phyloP scores from a whole-genome alignment of 2,888 invertebrate species.

The Acronicta psi region DNA sequence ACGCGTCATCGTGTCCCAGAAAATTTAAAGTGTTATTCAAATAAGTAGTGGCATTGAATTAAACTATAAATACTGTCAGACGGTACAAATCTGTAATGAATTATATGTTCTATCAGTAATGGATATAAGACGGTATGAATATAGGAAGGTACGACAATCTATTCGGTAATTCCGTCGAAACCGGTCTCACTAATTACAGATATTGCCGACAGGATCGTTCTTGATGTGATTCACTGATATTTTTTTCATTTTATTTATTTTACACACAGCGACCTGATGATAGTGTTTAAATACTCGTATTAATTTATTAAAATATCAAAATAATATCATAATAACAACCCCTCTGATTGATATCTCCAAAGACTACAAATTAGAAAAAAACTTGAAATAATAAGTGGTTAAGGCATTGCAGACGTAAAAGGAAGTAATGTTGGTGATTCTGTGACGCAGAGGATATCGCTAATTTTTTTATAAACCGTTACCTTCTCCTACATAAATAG shows the following conservation, averaged over 20 bases:
- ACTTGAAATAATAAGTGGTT: no score
- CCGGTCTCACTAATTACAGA: constrained; percentile 39
- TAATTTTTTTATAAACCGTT: background rate
- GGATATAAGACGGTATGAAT: constrained; percentile 14
- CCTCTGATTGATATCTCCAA: no score
- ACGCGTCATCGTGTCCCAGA: constrained; percentile 19
- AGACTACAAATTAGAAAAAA: no score
- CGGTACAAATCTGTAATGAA: constrained; percentile 14
- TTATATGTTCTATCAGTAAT: constrained; percentile 13
- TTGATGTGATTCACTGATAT: constrained; percentile 19
- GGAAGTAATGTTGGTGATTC: background rate
- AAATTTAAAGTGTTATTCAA: constrained; percentile 27
- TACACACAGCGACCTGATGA: no score
- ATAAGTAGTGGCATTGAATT: constrained; percentile 37
- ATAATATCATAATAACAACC: no score
- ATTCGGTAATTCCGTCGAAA: constrained; percentile 26
- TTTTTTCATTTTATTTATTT: no score
- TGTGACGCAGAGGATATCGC: background rate
- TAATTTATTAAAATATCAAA: no score
- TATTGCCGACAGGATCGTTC: constrained; percentile 18
- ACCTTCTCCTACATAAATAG: background rate
- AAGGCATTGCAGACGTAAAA: background rate
- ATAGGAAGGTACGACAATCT: constrained; percentile 45
- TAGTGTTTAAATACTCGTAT: no score
- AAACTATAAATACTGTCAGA: constrained; percentile 25